Evolutionary conservation across 2,113 vertebrate species (phyloP), one percentile per base, ranked within the genome.

Genomic region (Corythornis madagascariensis): DNA sequence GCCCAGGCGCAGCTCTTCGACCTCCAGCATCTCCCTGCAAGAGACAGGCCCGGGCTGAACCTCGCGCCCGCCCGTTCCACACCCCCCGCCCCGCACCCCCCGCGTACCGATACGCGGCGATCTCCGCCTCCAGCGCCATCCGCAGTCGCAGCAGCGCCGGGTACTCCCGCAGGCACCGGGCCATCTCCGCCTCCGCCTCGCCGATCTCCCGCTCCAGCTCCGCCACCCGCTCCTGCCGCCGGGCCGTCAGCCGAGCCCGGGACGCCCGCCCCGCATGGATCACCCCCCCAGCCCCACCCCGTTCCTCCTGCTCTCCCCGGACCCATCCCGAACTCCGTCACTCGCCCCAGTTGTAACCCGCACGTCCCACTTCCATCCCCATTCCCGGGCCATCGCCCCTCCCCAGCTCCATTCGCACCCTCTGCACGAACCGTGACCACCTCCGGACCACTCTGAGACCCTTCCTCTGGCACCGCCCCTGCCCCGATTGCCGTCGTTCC

Each of bases 21-120:
- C 97, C 86, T 98, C 98, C 96, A 98, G 97, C 86, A 98, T 98
- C 97, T 98, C 98, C 96, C 98, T 98, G 95, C 59, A 82, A 90
- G 90, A 72, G 35, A 89, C 21, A 67, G 16, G 13, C 29, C 75
- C 13, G 20, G 48, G 74, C 47, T 92, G 42, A 92, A 42, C 78
- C 50, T 56, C 40, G 18, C 29, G 6, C 8, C 24, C n/a, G 7
- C 43, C 25, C 31, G 11, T 38, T 33, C 26, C n/a, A 19, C 55
- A n/a, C 17, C 19, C 19, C 56, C 52, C 52, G 9, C n/a, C 66
- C 52, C n/a, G 42, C 40, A 11, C 14, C 10, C 55, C 19, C 38
- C 47, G 22, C 88, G 50, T 84, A 97, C 96, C 96, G 93, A 82
- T 96, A 96, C 24, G 96, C 96, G 52, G 83, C 89, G 52, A 87